Conservation (phyloP, 2,113 vertebrate species). For the Pollachius pollachius region DNA sequence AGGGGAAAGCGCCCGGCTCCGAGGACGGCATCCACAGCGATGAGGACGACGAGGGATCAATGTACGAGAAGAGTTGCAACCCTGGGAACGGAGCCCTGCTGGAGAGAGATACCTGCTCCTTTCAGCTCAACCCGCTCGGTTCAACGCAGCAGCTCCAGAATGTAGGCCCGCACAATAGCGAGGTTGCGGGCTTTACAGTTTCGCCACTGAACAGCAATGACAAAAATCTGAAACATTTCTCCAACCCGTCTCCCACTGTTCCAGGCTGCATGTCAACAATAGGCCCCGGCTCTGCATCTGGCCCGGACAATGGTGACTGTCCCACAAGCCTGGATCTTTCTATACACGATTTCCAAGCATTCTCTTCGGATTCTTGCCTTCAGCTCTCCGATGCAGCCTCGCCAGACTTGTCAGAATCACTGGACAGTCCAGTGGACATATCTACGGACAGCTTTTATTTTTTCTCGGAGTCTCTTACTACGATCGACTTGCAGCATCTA, state of each 20-base stretch:
- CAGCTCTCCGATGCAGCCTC: constrained; percentile 95
- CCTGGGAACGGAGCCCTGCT: constrained; percentile 86
- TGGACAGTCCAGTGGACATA: constrained; percentile 95
- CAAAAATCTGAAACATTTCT: constrained; percentile 99
- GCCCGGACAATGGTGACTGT: constrained; percentile 93
- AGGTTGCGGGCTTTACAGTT: constrained; percentile 85
- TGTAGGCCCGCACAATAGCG: constrained; percentile 86
- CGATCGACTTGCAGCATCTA: constrained; percentile 97
- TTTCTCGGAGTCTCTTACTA: constrained; percentile 97
- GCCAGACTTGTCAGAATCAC: constrained; percentile 91
- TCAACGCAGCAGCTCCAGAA: constrained; percentile 86
- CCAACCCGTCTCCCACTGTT: constrained; percentile 97
- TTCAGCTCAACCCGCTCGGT: constrained; percentile 88
- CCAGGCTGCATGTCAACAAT: constrained; percentile 96
- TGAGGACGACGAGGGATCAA: constrained; percentile 77
- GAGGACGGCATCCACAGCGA: constrained; percentile 89
- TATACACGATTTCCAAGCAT: constrained; percentile 95
- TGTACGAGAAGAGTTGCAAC: constrained; percentile 85
- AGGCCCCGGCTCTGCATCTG: constrained; percentile 93
- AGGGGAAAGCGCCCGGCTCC: constrained; percentile 80
- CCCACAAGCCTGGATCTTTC: constrained; percentile 92
- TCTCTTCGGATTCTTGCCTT: constrained; percentile 96
- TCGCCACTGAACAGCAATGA: constrained; percentile 96
- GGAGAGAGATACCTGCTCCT: constrained; percentile 93
- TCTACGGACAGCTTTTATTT: constrained; percentile 96